Conservation (phyloP, 2,797 vertebrate species). For the Nannoperca australis region DNA sequence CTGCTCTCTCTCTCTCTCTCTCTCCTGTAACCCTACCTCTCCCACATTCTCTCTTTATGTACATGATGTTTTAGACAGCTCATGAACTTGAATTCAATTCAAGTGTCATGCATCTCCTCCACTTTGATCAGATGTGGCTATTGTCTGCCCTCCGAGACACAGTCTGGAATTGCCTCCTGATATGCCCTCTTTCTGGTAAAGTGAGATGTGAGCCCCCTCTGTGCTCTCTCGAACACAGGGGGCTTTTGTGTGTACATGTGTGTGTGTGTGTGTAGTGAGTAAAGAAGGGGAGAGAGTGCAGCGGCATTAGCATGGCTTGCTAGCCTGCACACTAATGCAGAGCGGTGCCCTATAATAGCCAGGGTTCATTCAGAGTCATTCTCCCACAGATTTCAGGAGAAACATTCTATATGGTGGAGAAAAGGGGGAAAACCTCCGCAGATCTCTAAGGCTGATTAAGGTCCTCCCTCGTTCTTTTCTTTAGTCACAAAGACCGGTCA, state of each 20-base stretch:
- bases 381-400: constrained; percentile 76
- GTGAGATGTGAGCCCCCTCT: constrained; percentile 88
- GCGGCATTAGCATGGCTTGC: constrained; percentile 76
- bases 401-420: constrained; percentile 80
- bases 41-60: constrained; percentile 49
- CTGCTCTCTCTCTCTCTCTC: too few species aligned
- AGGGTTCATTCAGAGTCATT: constrained; percentile 73
- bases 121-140: constrained; percentile 89
- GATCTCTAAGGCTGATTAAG: constrained; percentile 80
- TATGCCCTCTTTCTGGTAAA: constrained; percentile 86
- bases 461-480: constrained; percentile 56
- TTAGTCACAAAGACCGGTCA: constrained; percentile 68
- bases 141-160: constrained; percentile 83
- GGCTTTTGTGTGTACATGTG: constrained; percentile 69
- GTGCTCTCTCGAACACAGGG: constrained; percentile 84
- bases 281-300: constrained; percentile 47
- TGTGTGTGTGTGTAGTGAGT: constrained; percentile 42
- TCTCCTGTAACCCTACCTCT: constrained; percentile 55
- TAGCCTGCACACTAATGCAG: constrained; percentile 82
- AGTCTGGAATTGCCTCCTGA: constrained; percentile 80
- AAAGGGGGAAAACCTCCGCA: constrained; percentile 52
- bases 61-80: constrained; percentile 70
- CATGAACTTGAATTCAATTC: constrained; percentile 80
- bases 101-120: constrained; percentile 81
- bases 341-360: constrained; percentile 67